Evolutionary conservation across 2,888 invertebrate genomes (phyloP), one percentile per base, ranked within the genome.

Genomic region (Lasioglossum villosulum): DNA sequence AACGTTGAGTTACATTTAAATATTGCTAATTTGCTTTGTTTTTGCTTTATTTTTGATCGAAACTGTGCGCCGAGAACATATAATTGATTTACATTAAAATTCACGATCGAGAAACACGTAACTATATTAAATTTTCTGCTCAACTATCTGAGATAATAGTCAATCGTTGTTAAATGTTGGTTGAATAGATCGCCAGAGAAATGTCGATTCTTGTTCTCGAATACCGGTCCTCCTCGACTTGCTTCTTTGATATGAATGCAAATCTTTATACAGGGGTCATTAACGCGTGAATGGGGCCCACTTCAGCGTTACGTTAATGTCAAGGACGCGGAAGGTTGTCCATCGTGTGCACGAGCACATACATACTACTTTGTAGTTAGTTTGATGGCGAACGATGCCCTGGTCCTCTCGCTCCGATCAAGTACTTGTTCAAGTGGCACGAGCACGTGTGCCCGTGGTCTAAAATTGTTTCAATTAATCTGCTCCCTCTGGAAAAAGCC

Each of bases 281-380:
- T 76, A 83, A 83, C 63, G 59, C 59, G 42, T 14, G 80, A 52
- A 70, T 56, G 76, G 82, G 73, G 73, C 76, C 76, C 77, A 78
- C 48, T 74, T 59, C 66, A 45, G 73, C 45, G 73, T 84, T 81
- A 80, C 83, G 82, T 83, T 87, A 89, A 90, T 90, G 89, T 83
- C 90, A 90, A 90, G 90, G 90, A 73, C 87, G 72, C 52, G 52
- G 39, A 82, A 88, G 78, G 70, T 74, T 79, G 73, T 37, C 48
- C 75, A 70, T 34, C 19, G 23, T 27, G 14, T 34, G 52, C 68
- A 19, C 48, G 48, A 75, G 30, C 27, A 34, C 27, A 48, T 19
- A 52, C 52, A 48, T 6, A 52, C 52, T 16, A 70, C 48, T 66
- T 78, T 42, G 63, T 27, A 68, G 78, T 48, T 72, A 78, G 75